phyloP scores from a whole-genome alignment of 2,797 vertebrate genomes.

The Halcyon smyrnensis region DNA sequence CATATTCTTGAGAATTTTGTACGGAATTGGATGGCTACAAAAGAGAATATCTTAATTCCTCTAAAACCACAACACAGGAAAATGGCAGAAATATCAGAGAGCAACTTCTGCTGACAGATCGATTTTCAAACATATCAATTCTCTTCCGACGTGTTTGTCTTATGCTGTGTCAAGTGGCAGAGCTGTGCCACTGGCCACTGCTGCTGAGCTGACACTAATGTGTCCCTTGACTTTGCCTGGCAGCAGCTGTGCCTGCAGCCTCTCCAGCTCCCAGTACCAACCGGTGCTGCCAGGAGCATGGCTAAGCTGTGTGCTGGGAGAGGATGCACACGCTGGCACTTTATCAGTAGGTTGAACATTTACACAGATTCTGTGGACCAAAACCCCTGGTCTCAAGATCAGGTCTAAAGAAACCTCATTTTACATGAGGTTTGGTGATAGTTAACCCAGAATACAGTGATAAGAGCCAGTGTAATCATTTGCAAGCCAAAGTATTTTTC shows the following conservation, averaged over 20 bases:
- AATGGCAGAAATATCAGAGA: background rate
- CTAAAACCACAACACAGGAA: background rate
- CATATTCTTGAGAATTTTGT: background rate
- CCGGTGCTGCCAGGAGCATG: background rate
- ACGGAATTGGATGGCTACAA: background rate
- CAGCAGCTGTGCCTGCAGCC: background rate
- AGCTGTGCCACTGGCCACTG: background rate
- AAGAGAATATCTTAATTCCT: background rate
- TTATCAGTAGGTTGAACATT: background rate
- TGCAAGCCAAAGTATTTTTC: background rate
- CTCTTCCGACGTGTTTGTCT: background rate
- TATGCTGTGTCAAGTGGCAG: background rate
- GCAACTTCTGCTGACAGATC: background rate
- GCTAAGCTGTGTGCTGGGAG: background rate
- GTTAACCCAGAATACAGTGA: background rate
- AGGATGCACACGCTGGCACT: fast-evolving
- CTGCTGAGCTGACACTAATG: fast-evolving
- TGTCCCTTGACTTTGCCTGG: background rate
- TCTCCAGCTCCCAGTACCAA: fast-evolving
- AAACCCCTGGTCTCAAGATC: background rate
- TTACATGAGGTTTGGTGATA: background rate
- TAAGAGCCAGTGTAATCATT: background rate
- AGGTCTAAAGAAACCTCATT: background rate
- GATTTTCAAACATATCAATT: background rate
- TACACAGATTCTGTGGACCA: fast-evolving